Conservation (phyloP, 2,113 vertebrate genomes). For the Acanthochromis polyacanthus region DNA sequence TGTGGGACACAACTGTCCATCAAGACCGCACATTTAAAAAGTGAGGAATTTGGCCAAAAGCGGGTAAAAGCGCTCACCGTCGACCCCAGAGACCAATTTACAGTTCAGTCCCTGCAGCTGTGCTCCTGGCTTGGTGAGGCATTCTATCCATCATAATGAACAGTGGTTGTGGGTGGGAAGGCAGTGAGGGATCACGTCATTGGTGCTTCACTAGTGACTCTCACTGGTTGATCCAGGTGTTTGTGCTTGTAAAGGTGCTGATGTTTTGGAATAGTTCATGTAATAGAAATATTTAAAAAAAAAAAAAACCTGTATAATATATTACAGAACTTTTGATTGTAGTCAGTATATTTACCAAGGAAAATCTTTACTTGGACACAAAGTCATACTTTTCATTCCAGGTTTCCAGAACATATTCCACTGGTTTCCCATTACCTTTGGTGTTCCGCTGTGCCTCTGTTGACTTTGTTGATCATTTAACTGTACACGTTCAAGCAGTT, state of each 20-base stretch:
- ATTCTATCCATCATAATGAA: constrained; percentile 66
- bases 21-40: constrained; percentile 54
- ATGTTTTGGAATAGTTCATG: neutral
- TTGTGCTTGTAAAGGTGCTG: neutral
- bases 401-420: neutral
- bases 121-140: constrained; percentile 58
- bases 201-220: constrained; percentile 34
- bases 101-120: constrained; percentile 64
- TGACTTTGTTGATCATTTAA: neutral
- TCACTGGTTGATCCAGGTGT: constrained; percentile 4
- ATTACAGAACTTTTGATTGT: neutral
- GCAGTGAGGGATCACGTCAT: constrained; percentile 30
- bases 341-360: neutral
- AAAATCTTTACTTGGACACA: neutral
- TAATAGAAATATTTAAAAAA: neutral
- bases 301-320: no score
- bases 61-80: constrained; percentile 39
- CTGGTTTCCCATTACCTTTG: neutral
- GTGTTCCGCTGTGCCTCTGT: neutral
- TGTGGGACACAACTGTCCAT: constrained; percentile 44
- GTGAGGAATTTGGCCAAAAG: constrained; percentile 47
- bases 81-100: constrained; percentile 73
- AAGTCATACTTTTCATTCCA: neutral
- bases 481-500: no score
- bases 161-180: constrained; percentile 51